phyloP scores from a whole-genome alignment of 2,888 invertebrate species.

The Platypus cylindrus region DNA sequence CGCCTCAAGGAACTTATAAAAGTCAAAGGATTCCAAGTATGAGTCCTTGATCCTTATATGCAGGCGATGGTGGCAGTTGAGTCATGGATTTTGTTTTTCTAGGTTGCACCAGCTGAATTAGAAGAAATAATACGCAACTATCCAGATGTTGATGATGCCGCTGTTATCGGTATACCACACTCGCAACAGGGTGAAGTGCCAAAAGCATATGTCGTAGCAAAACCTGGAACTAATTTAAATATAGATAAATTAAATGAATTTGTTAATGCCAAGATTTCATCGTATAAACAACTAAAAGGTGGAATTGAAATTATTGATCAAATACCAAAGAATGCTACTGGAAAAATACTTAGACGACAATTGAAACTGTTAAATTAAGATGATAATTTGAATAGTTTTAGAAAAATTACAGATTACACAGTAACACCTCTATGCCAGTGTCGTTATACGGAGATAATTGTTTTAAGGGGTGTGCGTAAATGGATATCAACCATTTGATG shows the following conservation, averaged over 20 bases:
- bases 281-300: constrained; percentile 54
- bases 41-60: background rate
- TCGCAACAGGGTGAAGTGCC: constrained; percentile 59
- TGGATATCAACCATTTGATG: too few relatives aligned
- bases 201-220: constrained; percentile 55
- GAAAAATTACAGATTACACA: too few relatives aligned
- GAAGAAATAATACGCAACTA: constrained; percentile 61
- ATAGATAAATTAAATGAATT: constrained; percentile 47
- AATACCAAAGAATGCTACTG: constrained; percentile 19
- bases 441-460: too few relatives aligned
- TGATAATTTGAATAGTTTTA: too few relatives aligned
- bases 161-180: constrained; percentile 68
- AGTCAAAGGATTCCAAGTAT: constrained; percentile 45
- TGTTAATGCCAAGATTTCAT: constrained; percentile 54
- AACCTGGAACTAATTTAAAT: constrained; percentile 32
- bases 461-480: too few relatives aligned
- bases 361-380: too few relatives aligned
- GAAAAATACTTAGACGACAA: constrained; percentile 19
- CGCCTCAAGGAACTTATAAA: constrained; percentile 76
- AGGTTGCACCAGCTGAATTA: constrained; percentile 77
- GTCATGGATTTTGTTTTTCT: constrained; percentile 3
- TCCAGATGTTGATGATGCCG: constrained; percentile 65
- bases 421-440: too few relatives aligned
- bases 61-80: background rate
- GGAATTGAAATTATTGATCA: constrained; percentile 17